Conservation (phyloP, 1,140 invertebrate species). For the Mesaphorura yosii region DNA sequence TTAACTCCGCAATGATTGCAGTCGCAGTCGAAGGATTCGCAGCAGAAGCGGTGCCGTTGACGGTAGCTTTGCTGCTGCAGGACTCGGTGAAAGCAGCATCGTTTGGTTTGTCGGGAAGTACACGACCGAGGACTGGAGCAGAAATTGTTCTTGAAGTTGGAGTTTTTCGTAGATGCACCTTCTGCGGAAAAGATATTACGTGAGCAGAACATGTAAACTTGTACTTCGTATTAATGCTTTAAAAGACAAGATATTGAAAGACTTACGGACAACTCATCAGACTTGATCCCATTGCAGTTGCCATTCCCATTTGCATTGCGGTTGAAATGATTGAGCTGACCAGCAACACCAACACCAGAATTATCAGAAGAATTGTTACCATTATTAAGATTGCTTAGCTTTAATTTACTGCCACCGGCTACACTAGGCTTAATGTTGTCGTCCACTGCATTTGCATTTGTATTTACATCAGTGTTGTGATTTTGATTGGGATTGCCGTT, state of each 20-base stretch:
- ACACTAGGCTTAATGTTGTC: too few relatives aligned
- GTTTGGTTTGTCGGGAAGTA: conserved; percentile 10
- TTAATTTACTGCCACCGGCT: too few relatives aligned
- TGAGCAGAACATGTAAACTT: background rate
- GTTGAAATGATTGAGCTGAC: too few relatives aligned
- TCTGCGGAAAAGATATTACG: conserved; percentile 22
- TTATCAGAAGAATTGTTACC: too few relatives aligned
- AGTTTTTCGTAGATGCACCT: conserved; percentile 30
- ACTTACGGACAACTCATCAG: conserved; percentile 29
- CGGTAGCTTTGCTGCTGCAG: background rate
- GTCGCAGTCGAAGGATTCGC: background rate
- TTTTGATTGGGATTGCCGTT: conserved; percentile 1
- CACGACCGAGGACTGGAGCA: conserved; percentile 27
- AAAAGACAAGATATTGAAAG: background rate
- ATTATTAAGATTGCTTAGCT: too few relatives aligned
- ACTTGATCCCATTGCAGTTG: conserved; percentile 9
- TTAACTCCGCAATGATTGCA: conserved; percentile 25
- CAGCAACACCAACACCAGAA: too few relatives aligned
- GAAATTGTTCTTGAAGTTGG: conserved; percentile 26
- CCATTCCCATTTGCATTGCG: too few relatives aligned
- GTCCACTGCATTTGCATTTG: too few relatives aligned
- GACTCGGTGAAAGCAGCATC: background rate
- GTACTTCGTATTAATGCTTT: background rate
- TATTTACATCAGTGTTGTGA: too few relatives aligned
- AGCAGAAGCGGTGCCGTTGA: background rate